Evolutionary conservation across 2,113 vertebrate species (phyloP).

Genomic region (Lophochroa leadbeateri): DNA sequence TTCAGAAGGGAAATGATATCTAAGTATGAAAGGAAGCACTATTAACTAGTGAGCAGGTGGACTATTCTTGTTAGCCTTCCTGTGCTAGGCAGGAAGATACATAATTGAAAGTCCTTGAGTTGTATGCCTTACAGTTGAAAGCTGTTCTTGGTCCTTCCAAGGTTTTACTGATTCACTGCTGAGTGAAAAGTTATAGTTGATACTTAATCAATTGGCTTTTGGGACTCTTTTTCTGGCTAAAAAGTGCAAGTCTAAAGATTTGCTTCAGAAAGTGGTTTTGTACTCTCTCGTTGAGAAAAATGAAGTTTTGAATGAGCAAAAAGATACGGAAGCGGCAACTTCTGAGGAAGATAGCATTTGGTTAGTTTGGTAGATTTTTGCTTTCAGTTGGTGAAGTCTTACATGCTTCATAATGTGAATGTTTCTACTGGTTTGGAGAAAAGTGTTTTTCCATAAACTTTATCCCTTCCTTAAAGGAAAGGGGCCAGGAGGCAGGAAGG

Average conservation of each 20-base stretch:
- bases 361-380: neutral
- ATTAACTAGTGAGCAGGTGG: conserved; percentile 2
- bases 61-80: neutral
- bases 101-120: neutral
- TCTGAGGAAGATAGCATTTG: neutral
- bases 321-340: neutral
- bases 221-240: neutral
- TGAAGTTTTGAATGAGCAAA: neutral
- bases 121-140: neutral
- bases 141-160: neutral
- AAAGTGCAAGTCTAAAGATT: neutral
- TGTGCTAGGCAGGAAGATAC: neutral
- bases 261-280: neutral
- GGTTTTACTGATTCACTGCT: neutral
- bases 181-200: neutral
- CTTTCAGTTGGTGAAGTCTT: neutral
- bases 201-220: neutral
- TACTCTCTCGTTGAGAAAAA: neutral
- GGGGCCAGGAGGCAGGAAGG: neutral
- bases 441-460: neutral
- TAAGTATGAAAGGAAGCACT: conserved; percentile 24
- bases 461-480: neutral
- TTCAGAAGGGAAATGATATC: neutral
- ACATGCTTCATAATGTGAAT: neutral
- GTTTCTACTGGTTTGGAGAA: neutral